phyloP scores from a whole-genome alignment of 1,140 invertebrate genomes.

The Drosophila elegans region DNA sequence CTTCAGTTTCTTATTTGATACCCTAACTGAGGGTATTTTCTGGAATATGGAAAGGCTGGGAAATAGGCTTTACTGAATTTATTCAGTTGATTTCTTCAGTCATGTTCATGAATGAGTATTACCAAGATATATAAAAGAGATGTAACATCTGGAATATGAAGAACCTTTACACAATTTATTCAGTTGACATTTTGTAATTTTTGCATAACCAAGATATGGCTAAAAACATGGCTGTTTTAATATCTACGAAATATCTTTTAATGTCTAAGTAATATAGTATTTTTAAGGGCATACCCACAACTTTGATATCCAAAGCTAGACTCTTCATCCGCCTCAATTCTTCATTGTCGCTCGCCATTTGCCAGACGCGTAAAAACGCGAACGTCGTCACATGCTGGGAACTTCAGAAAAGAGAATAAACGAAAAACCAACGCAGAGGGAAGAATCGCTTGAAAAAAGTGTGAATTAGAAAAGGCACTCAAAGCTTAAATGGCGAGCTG shows the following conservation, averaged over 20 bases:
- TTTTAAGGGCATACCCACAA: slow-evolving; percentile 4
- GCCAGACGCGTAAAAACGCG: slow-evolving; percentile 49
- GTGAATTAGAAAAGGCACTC: slow-evolving; percentile 82
- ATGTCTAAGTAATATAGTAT: background rate
- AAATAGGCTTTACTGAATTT: too few species aligned
- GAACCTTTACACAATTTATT: too few species aligned
- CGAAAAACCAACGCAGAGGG: slow-evolving; percentile 13
- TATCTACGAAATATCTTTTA: too few species aligned
- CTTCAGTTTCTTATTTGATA: slow-evolving; percentile 11
- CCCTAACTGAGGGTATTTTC: background rate
- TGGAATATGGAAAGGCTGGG: too few species aligned
- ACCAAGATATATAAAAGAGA: too few species aligned
- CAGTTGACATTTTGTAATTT: too few species aligned
- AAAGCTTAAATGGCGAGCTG: slow-evolving; percentile 73
- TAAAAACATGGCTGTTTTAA: too few species aligned
- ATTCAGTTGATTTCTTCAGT: too few species aligned
- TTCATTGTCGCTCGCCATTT: slow-evolving; percentile 30
- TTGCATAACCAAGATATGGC: too few species aligned
- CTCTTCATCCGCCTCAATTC: slow-evolving; percentile 22
- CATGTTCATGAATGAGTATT: too few species aligned
- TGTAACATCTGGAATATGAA: too few species aligned
- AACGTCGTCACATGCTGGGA: slow-evolving; percentile 58
- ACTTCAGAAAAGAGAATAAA: background rate
- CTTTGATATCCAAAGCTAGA: background rate
- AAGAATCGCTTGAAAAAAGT: slow-evolving; percentile 67